Percentiles rank a stretch among this genome's conserved stretches.
Evolutionary conservation across 2,113 vertebrate species (phyloP).

Genomic region (Indri indri): DNA sequence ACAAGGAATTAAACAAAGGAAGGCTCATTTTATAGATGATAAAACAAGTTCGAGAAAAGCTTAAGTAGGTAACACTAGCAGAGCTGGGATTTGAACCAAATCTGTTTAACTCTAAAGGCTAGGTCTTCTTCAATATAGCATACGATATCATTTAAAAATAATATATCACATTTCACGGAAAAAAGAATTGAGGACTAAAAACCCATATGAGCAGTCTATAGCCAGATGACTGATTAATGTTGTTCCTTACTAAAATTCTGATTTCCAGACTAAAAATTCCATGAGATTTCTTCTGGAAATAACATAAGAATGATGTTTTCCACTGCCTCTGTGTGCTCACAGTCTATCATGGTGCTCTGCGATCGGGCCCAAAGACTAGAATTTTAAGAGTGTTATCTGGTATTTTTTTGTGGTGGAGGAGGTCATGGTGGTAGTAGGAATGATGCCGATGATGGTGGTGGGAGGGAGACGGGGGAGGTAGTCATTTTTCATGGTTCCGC

Average conservation of each 20-base stretch:
- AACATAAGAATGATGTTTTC: not conserved
- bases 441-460: not conserved
- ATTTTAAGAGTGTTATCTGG: not conserved
- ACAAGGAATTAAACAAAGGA: not conserved
- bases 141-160: not conserved
- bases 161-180: not conserved
- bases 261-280: not conserved
- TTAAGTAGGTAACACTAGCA: not conserved
- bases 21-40: not conserved
- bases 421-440: not conserved
- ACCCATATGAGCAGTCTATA: not conserved
- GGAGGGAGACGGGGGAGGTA: too few species aligned
- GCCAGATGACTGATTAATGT: not conserved
- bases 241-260: not conserved
- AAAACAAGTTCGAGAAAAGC: not conserved
- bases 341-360: not conserved
- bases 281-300: not conserved
- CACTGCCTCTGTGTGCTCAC: not conserved
- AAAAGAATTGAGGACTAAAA: not conserved
- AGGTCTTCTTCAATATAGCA: not conserved
- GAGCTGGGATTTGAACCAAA: not conserved
- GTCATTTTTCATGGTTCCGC: not conserved
- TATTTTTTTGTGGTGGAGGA: not conserved
- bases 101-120: not conserved
- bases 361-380: not conserved